Conservation (phyloP, 2,113 vertebrate genomes). For the Oryzias woworae region DNA sequence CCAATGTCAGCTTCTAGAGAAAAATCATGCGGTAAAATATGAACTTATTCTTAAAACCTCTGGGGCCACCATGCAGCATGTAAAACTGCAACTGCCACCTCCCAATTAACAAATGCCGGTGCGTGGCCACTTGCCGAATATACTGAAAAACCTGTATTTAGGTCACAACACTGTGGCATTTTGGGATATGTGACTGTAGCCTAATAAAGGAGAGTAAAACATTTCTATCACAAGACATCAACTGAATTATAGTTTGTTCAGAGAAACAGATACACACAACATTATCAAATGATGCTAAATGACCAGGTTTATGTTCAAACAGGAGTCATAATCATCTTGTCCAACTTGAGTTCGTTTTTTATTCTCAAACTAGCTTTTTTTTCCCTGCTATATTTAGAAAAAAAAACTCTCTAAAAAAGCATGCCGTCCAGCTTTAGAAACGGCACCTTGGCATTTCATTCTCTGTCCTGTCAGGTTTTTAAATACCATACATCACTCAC, state of each 20-base stretch:
- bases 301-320: not conserved
- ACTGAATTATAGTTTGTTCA: conserved; percentile 45
- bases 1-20: too few species aligned
- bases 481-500: conserved; percentile 22
- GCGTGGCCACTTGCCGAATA: too few species aligned
- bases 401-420: not conserved
- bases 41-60: too few species aligned
- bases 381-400: not conserved
- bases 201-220: conserved; percentile 31
- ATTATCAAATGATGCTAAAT: conserved; percentile 23
- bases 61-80: too few species aligned
- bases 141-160: too few species aligned
- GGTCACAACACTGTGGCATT: too few species aligned
- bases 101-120: too few species aligned
- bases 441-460: conserved; percentile 2
- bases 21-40: too few species aligned
- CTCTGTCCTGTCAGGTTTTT: conserved; percentile 19
- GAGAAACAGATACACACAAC: conserved; percentile 38
- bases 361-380: not conserved
- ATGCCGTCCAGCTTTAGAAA: conserved; percentile 10
- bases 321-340: not conserved
- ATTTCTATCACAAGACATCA: conserved; percentile 61
- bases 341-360: not conserved
- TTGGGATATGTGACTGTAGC: too few species aligned
- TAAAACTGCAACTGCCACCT: too few species aligned